Conservation (phyloP, 2,888 invertebrate genomes). For the Archips xylosteana region DNA sequence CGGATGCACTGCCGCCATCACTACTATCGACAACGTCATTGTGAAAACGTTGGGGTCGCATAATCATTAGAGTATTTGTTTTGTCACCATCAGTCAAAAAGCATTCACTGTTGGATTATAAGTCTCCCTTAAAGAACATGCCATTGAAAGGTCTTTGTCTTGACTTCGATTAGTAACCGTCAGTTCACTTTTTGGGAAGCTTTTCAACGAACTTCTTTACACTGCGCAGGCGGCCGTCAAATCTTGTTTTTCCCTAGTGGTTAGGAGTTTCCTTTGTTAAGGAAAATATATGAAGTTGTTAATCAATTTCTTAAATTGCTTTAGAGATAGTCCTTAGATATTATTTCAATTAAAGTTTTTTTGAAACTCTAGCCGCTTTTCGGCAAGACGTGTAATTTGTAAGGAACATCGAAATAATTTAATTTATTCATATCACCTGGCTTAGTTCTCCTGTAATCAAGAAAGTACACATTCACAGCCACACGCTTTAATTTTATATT, state of each 20-base stretch:
- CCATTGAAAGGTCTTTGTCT: not conserved
- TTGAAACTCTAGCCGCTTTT: not conserved
- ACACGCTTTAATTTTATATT: too few relatives aligned
- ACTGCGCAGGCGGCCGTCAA: not conserved
- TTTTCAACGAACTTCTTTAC: not conserved
- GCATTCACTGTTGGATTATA: not conserved
- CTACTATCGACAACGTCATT: conserved; percentile 76
- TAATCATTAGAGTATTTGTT: conserved; percentile 61
- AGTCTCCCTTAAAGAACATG: not conserved
- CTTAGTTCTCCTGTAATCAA: too few relatives aligned
- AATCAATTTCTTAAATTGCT: not conserved
- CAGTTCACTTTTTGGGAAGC: too few relatives aligned
- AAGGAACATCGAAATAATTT: too few relatives aligned
- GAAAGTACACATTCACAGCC: too few relatives aligned
- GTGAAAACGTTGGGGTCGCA: conserved; percentile 78
- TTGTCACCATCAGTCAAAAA: not conserved
- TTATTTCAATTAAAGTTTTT: not conserved
- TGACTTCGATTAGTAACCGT: too few relatives aligned
- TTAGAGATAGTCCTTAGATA: not conserved
- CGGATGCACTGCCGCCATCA: conserved; percentile 76
- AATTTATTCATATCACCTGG: too few relatives aligned
- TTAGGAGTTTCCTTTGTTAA: not conserved
- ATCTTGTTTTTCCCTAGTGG: not conserved
- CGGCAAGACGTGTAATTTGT: too few relatives aligned
- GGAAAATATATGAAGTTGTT: not conserved